phyloP scores from a whole-genome alignment of 2,113 vertebrate genomes.

The Egretta garzetta region DNA sequence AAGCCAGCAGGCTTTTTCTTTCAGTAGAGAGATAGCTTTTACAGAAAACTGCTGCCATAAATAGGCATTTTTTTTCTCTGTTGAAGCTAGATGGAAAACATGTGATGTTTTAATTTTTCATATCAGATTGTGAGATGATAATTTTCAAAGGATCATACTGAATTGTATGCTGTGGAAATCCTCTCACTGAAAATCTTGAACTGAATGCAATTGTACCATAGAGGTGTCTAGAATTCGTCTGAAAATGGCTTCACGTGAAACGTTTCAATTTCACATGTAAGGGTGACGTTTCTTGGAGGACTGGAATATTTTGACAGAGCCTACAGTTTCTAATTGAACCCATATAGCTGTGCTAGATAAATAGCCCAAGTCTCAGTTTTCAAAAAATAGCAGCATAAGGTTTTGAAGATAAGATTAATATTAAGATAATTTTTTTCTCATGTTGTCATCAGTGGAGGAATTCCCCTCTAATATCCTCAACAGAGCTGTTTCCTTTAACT shows the following conservation, averaged over 20 bases:
- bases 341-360: background rate
- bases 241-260: background rate
- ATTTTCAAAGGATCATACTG: background rate
- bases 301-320: background rate
- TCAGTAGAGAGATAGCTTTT: background rate
- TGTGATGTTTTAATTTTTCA: constrained; percentile 16
- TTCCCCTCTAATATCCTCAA: constrained; percentile 58
- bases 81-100: background rate
- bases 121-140: fast-evolving
- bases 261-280: background rate
- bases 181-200: background rate
- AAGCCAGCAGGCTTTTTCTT: background rate
- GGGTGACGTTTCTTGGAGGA: background rate
- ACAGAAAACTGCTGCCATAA: constrained; percentile 10
- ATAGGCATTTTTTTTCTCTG: background rate
- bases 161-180: background rate
- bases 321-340: background rate
- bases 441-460: constrained; percentile 62
- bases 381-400: constrained; percentile 23
- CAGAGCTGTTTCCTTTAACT: constrained; percentile 41
- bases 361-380: constrained; percentile 5
- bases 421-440: constrained; percentile 62
- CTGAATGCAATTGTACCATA: background rate
- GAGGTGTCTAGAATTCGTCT: background rate
- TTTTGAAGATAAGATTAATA: constrained; percentile 49